phyloP scores from a whole-genome alignment of 2,888 invertebrate species.

The Herminia tarsipennalis region DNA sequence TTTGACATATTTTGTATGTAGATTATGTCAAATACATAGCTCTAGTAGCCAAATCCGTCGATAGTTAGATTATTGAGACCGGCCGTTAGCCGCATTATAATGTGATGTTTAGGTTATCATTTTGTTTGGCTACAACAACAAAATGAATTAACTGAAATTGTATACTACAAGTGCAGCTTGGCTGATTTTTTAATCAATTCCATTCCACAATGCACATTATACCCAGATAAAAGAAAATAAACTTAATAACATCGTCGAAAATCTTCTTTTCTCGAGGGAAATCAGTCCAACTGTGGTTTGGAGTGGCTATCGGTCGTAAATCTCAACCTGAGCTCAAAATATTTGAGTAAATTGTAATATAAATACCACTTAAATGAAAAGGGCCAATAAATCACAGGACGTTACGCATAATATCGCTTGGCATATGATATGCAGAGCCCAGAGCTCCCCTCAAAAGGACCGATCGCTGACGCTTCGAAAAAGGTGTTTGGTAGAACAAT shows the following conservation, averaged over 20 bases:
- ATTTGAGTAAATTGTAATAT: slow-evolving; percentile 14
- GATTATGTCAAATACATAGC: no score
- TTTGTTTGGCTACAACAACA: no score
- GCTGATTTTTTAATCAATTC: slow-evolving; percentile 9
- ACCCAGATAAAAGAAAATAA: slow-evolving; percentile 31
- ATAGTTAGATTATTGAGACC: no score
- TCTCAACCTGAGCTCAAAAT: slow-evolving; percentile 24
- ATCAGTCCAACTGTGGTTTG: slow-evolving; percentile 29
- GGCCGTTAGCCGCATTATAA: no score
- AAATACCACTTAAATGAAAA: slow-evolving; percentile 31
- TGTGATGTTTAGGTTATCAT: no score
- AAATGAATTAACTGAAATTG: no score
- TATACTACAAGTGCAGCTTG: no score
- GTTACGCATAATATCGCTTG: slow-evolving; percentile 66
- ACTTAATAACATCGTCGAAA: slow-evolving; percentile 23
- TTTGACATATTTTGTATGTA: no score
- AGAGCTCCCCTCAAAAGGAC: slow-evolving; percentile 56
- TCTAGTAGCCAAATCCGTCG: no score
- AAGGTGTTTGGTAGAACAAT: slow-evolving; percentile 78
- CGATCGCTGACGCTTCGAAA: slow-evolving; percentile 75
- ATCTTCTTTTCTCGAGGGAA: slow-evolving; percentile 27
- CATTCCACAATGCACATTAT: slow-evolving; percentile 23
- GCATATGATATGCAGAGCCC: slow-evolving; percentile 70
- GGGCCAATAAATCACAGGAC: slow-evolving; percentile 58
- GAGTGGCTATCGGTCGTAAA: slow-evolving; percentile 28